Conservation (phyloP, 2,888 invertebrate species). For the Apoda limacodes region DNA sequence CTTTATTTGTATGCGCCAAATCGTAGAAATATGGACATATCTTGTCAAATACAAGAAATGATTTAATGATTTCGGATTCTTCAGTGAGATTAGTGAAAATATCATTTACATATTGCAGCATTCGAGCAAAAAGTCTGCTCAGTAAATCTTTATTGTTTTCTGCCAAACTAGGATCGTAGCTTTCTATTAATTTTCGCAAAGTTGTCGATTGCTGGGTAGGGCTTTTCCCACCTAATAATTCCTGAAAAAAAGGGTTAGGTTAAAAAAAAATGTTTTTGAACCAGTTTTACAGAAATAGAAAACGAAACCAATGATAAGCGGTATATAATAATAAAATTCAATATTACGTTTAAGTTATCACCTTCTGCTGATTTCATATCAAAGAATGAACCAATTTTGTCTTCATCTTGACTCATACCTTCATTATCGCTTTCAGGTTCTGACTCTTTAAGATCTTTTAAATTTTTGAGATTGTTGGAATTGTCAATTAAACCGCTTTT, state of each 20-base stretch:
- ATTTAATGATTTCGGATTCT: constrained; percentile 50
- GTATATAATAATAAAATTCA: no score
- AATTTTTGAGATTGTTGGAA: constrained; percentile 6
- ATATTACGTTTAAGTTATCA: constrained; percentile 50
- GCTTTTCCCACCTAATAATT: constrained; percentile 71
- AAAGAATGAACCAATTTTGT: constrained; percentile 40
- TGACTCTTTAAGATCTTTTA: constrained; percentile 62
- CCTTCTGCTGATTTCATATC: constrained; percentile 40
- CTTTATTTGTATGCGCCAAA: constrained; percentile 77
- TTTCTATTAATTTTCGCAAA: constrained; percentile 86
- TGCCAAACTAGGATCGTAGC: constrained; percentile 85
- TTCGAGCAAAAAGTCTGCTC: constrained; percentile 77
- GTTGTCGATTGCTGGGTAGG: constrained; percentile 76
- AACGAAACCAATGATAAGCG: no score
- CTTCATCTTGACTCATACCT: constrained; percentile 25
- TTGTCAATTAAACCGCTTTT: constrained; percentile 10
- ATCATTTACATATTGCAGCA: constrained; percentile 84
- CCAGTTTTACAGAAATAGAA: not conserved
- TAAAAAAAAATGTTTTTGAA: constrained; percentile 1
- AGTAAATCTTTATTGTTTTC: constrained; percentile 83
- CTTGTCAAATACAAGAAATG: constrained; percentile 71
- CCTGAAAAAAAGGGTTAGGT: constrained; percentile 32
- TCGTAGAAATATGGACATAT: constrained; percentile 73
- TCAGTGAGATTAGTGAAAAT: constrained; percentile 52
- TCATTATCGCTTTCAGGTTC: constrained; percentile 40